Evolutionary conservation across 2,113 vertebrate species (phyloP).

Genomic region (Oreochromis spilurus): DNA sequence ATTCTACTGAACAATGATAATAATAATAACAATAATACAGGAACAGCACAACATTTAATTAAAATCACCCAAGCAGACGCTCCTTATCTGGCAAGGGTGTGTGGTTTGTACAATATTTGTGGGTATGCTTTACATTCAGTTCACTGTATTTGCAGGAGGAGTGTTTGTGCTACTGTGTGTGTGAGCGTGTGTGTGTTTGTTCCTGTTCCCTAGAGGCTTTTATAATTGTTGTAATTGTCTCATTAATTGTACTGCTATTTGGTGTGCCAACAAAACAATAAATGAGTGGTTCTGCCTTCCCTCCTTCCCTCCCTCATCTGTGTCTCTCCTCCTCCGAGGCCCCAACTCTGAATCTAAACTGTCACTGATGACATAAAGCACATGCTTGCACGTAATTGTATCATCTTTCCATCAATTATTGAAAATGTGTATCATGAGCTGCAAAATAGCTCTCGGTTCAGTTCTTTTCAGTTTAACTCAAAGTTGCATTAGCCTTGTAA

Average conservation of each 20-base stretch:
- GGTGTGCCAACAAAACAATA: neutral
- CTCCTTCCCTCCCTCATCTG: neutral
- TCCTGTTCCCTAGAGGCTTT: neutral
- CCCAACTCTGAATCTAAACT: neutral
- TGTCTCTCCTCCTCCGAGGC: neutral
- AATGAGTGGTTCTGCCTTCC: neutral
- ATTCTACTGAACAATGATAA: neutral
- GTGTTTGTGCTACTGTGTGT: neutral
- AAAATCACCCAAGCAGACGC: slow-evolving; percentile 39
- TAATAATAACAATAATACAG: neutral
- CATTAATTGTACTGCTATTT: slow-evolving; percentile 42
- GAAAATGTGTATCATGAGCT: neutral
- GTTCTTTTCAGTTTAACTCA: neutral
- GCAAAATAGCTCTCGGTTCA: neutral
- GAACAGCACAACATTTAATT: slow-evolving; percentile 31
- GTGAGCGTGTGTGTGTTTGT: neutral
- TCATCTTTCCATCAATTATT: neutral
- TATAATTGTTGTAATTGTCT: slow-evolving; percentile 49
- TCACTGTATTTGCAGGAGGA: neutral
- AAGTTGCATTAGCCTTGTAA: neutral
- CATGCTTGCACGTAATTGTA: neutral
- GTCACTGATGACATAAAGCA: neutral
- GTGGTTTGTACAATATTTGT: neutral
- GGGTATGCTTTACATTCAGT: neutral
- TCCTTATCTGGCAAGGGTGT: slow-evolving; percentile 4